These are phyloP conservation scores for Apodemus agrarius DNA, from an alignment of 2,797 vertebrate species.

Conservation along the genomic window DNA sequence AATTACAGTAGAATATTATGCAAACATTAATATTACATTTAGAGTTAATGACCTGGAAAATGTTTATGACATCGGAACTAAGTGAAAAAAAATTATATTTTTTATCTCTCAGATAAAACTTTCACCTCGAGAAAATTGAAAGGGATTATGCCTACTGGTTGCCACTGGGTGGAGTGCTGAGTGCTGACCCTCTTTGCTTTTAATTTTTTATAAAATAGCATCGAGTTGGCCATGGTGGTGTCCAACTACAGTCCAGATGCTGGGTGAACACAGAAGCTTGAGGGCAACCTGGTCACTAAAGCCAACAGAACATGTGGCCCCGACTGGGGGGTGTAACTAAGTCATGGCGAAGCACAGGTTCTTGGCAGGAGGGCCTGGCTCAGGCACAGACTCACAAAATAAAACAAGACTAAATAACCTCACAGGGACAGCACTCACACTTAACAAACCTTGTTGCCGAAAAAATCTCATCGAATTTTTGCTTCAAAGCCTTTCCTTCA, in stretches of 20 bases:
- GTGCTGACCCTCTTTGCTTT: background rate
- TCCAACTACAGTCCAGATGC: background rate
- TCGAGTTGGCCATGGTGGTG: background rate
- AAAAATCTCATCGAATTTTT: slow-evolving; percentile 99
- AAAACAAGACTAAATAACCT: slow-evolving; percentile 36
- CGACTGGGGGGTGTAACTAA: background rate
- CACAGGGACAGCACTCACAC: background rate
- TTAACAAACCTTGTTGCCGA: slow-evolving; percentile 95
- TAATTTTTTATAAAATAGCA: slow-evolving; percentile 19
- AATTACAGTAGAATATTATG: slow-evolving; percentile 13
- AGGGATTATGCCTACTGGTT: background rate
- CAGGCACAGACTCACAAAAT: background rate
- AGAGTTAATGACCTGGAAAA: slow-evolving; percentile 53
- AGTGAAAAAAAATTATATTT: slow-evolving; percentile 51
- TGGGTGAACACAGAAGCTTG: background rate
- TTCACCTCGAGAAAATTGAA: slow-evolving; percentile 23
- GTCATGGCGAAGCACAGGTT: background rate
- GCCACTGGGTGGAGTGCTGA: background rate
- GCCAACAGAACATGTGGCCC: background rate
- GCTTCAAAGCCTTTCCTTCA: slow-evolving; percentile 97
- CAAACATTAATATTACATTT: slow-evolving; percentile 41
- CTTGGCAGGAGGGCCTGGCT: background rate
- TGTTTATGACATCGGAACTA: slow-evolving; percentile 11
- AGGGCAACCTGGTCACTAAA: background rate
- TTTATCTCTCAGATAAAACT: background rate